These are phyloP conservation scores for Heteromormyrus szaboi DNA, from an alignment of 2,797 vertebrate species.

Conservation along the genomic window DNA sequence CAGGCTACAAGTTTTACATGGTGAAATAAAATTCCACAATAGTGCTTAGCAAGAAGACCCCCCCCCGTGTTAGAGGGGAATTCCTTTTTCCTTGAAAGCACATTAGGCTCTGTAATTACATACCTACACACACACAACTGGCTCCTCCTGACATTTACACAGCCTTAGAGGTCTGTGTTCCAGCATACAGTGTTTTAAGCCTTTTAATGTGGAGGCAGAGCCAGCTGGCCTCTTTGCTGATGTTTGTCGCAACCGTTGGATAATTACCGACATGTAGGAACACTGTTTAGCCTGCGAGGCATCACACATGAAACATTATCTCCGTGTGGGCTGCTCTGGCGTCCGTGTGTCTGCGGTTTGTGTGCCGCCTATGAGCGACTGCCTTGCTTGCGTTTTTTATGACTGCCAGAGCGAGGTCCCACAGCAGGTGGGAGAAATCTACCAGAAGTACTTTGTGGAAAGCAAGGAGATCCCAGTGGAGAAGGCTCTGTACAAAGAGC, in stretches of 20 bases:
- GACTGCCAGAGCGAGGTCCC: conserved; percentile 62
- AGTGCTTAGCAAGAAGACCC: not conserved
- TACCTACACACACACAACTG: not conserved
- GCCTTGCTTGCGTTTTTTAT: not conserved
- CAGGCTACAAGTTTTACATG: not conserved
- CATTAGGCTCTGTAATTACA: not conserved
- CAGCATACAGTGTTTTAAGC: not conserved
- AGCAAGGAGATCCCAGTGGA: conserved; percentile 72
- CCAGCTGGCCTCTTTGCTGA: not conserved
- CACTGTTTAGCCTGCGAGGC: not conserved
- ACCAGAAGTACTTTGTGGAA: conserved; percentile 75
- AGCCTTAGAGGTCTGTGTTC: not conserved
- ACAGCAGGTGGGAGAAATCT: conserved; percentile 74
- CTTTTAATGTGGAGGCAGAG: not conserved
- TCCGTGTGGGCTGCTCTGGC: not conserved
- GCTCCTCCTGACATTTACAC: not conserved
- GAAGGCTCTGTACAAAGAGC: conserved; percentile 73
- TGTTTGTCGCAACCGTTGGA: not conserved
- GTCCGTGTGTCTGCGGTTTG: not conserved
- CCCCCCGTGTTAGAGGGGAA: not conserved
- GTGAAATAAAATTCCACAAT: not conserved
- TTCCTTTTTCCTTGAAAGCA: not conserved
- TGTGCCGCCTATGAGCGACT: not conserved
- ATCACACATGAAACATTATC: not conserved
- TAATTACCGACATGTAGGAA: not conserved